Evolutionary conservation across 2,113 vertebrate species (phyloP).

Genomic region (Sisor rabdophorus): DNA sequence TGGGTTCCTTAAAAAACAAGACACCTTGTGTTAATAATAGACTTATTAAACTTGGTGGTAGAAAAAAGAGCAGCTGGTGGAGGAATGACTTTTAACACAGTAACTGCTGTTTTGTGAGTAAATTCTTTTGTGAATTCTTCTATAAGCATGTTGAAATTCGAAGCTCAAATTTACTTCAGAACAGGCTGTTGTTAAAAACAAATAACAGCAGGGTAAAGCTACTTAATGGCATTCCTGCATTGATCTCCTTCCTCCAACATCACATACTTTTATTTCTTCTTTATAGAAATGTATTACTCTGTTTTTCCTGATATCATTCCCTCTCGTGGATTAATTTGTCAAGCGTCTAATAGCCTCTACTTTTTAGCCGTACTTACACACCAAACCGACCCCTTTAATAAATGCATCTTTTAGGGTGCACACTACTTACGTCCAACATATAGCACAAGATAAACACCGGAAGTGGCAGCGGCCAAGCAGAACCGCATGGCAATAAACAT

Average conservation of each 20-base stretch:
- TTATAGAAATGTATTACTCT: background rate
- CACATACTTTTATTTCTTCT: background rate
- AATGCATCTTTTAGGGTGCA: background rate
- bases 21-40: background rate
- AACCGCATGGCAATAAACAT: slow-evolving; percentile 81
- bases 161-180: background rate
- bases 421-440: slow-evolving; percentile 81
- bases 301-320: background rate
- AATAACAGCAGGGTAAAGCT: background rate
- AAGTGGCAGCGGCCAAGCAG: slow-evolving; percentile 76
- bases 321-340: background rate
- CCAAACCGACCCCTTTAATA: background rate
- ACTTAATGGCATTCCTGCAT: background rate
- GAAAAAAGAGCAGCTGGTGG: background rate
- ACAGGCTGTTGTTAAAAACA: background rate
- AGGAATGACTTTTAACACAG: too few species aligned
- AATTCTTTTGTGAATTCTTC: too few species aligned
- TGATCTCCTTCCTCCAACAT: background rate
- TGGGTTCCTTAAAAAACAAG: background rate
- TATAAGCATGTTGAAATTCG: background rate
- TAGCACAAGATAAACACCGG: slow-evolving; percentile 77
- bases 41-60: background rate
- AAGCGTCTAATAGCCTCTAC: background rate
- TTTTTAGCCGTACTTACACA: background rate
- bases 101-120: background rate